These are phyloP conservation scores for Tragelaphus eurycerus DNA, from an alignment of 2,797 vertebrate species.

Conservation along the genomic window DNA sequence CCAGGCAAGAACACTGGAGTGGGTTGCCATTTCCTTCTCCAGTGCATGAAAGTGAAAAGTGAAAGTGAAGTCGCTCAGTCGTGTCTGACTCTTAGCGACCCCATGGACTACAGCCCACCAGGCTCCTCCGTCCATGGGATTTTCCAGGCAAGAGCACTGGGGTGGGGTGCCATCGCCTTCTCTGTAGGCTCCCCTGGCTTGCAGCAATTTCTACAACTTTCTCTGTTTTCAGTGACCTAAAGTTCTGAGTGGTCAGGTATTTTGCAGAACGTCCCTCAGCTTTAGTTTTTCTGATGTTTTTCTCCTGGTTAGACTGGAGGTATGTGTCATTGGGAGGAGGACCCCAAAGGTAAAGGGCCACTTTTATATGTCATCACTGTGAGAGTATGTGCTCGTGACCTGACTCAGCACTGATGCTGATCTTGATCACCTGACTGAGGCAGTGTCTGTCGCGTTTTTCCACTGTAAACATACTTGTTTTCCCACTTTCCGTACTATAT, in stretches of 20 bases:
- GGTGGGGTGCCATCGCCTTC: too few relatives aligned
- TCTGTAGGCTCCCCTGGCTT: background rate
- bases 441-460: background rate
- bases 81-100: too few relatives aligned
- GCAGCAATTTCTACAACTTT: background rate
- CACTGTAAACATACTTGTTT: too few relatives aligned
- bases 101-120: too few relatives aligned
- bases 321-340: background rate
- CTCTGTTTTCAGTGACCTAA: background rate
- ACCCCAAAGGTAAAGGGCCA: background rate
- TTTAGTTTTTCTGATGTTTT: background rate
- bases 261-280: background rate
- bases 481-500: accelerated
- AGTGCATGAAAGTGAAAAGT: too few relatives aligned
- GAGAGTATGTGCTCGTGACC: accelerated
- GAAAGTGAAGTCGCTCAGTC: too few relatives aligned
- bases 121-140: too few relatives aligned
- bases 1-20: too few relatives aligned
- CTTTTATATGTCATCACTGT: background rate
- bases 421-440: background rate
- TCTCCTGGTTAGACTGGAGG: background rate
- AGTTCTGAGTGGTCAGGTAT: background rate
- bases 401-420: too few relatives aligned
- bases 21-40: too few relatives aligned
- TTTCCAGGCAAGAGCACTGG: too few relatives aligned